Percentiles rank a stretch among this genome's conserved stretches.
phyloP scores from a whole-genome alignment of 2,888 invertebrate genomes.

The Leptopterna dolabrata region DNA sequence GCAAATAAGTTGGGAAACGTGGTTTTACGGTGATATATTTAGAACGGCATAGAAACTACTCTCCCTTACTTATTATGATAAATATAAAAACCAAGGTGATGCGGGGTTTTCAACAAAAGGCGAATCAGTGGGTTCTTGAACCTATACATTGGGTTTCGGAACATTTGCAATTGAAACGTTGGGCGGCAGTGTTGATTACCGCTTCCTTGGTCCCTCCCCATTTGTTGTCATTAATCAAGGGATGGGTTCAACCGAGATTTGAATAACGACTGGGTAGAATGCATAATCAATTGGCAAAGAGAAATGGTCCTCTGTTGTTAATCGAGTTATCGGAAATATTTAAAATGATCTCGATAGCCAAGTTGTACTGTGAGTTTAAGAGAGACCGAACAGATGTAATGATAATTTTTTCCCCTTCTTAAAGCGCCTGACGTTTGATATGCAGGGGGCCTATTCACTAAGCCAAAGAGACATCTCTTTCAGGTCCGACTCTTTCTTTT shows the following conservation, averaged over 20 bases:
- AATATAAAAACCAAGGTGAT: too few relatives aligned
- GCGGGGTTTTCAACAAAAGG: too few relatives aligned
- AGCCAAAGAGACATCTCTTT: too few relatives aligned
- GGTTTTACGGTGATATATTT: too few relatives aligned
- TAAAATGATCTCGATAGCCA: neutral
- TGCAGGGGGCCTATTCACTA: too few relatives aligned
- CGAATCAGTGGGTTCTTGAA: neutral
- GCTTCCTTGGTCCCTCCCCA: neutral
- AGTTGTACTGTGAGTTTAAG: neutral
- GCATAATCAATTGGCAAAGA: neutral
- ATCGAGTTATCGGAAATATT: neutral
- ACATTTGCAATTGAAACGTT: neutral
- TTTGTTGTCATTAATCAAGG: neutral
- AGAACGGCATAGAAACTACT: too few relatives aligned
- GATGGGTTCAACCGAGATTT: neutral
- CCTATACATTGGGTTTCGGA: neutral
- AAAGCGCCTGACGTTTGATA: too few relatives aligned
- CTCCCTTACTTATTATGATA: too few relatives aligned
- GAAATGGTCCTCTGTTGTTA: neutral
- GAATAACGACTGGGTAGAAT: neutral
- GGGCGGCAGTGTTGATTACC: neutral
- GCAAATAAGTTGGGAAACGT: too few relatives aligned
- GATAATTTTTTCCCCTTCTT: too few relatives aligned
- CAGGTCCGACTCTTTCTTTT: too few relatives aligned
- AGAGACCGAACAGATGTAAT: too few relatives aligned